These are phyloP conservation scores for Musca vetustissima DNA, from an alignment of 1,140 invertebrate species.

Conservation along the genomic window DNA sequence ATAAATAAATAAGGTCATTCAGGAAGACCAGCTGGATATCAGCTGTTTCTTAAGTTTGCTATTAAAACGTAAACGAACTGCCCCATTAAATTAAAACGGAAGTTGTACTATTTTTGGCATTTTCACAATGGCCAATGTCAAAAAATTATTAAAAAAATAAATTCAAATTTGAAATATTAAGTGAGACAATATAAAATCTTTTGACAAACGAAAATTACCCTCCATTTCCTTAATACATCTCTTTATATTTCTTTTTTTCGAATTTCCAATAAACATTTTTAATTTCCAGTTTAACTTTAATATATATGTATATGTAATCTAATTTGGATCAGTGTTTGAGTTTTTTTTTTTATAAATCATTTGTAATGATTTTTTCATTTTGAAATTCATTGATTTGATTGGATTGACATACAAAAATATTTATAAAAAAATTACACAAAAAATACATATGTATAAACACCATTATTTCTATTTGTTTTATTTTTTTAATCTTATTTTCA, in stretches of 20 bases:
- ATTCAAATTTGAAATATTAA: no score
- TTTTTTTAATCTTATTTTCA: neutral
- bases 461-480: constrained; percentile 9
- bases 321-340: constrained; percentile 6
- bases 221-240: neutral
- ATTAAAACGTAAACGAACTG: no score
- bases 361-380: neutral
- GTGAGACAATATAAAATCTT: no score
- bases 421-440: constrained; percentile 20
- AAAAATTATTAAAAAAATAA: no score
- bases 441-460: constrained; percentile 15
- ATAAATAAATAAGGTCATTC: no score
- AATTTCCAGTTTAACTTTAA: constrained; percentile 3
- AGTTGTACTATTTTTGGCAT: no score
- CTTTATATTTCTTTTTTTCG: neutral
- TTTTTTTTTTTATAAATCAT: no score
- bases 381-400: constrained; percentile 3
- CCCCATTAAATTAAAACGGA: no score
- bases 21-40: no score
- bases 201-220: no score
- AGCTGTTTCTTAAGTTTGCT: no score
- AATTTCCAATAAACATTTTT: constrained; percentile 2
- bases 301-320: neutral
- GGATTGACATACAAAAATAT: constrained; percentile 15
- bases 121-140: no score